Percentiles rank a stretch among this genome's conserved stretches.
phyloP scores from a whole-genome alignment of 2,888 invertebrate species.

The Lasioglossum malachurum region DNA sequence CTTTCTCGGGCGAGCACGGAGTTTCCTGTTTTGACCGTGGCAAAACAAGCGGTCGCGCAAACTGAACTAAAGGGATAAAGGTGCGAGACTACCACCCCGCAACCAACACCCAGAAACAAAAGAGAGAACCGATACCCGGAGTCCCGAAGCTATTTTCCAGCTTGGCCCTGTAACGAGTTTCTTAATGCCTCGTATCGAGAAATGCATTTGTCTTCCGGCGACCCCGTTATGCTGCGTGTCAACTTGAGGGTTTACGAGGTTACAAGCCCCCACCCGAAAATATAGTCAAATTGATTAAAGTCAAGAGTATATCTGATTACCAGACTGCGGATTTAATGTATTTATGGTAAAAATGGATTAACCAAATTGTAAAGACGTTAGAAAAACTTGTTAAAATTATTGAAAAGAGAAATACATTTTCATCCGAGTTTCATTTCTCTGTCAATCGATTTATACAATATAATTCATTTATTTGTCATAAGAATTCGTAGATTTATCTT shows the following conservation, averaged over 20 bases:
- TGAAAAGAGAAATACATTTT: no score
- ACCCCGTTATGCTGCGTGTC: slow-evolving; percentile 19
- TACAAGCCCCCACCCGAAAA: background rate
- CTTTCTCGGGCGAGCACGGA: slow-evolving; percentile 11
- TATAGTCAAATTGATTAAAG: background rate
- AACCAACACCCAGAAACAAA: background rate
- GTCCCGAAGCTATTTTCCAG: slow-evolving; percentile 45
- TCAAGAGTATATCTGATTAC: no score
- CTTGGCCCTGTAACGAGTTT: slow-evolving; percentile 48
- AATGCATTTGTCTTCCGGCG: slow-evolving; percentile 52
- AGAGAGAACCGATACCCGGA: slow-evolving; percentile 39
- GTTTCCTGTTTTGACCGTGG: slow-evolving; percentile 34
- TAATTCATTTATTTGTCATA: no score
- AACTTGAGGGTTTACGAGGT: background rate
- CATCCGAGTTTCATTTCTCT: no score
- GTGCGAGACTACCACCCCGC: slow-evolving; percentile 7
- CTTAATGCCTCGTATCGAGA: slow-evolving; percentile 52
- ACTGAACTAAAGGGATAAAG: slow-evolving; percentile 27
- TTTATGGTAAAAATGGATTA: background rate
- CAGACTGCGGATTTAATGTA: no score
- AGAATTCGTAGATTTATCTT: no score
- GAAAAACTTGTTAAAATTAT: background rate
- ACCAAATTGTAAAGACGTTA: background rate
- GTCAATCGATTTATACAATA: no score
- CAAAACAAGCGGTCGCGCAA: slow-evolving; percentile 40